Evolutionary conservation across 2,888 invertebrate species (phyloP), one percentile per base, ranked within the genome.

Genomic region (Nomada lathburiana): DNA sequence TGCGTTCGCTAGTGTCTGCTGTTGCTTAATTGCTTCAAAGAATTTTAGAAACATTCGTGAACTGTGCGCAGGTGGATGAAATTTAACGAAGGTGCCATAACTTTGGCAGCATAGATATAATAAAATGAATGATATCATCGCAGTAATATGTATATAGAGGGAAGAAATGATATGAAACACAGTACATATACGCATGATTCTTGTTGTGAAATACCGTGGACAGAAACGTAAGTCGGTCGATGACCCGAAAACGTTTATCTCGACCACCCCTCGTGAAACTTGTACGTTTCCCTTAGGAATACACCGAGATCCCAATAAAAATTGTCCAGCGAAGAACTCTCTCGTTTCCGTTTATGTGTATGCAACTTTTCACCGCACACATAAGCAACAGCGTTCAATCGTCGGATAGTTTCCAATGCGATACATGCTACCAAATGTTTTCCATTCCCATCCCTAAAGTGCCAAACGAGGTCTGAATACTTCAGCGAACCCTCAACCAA

Each of bases 1-100:
- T 47, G n/a, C 26, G 52, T 36, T 23, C 50, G 13, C 53, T 11
- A 23, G 50, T 5, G 63, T 18, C 53, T 36, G 29, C 16, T 23
- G 2, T 2, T 16, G 36, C 42, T 72, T 60, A 71, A 77, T 80
- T 77, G 52, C 18, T 65, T 10, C 65, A 42, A 57, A 50, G 57
- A 79, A 64, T 59, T 59, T 13, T 60, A 55, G 47, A 26, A 44
- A 36, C 36, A 36, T 36, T 36, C 36, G 36, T 36, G 36, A 36
- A 36, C 36, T 36, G 36, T 36, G 36, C 7, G 36, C 36, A 5
- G 36, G 36, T 36, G 7, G 36, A 36, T 7, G 36, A 36, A 36
- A 36, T 36, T 36, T 36, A 36, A 36, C 36, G 36, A 36, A 36
- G 36, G 36, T 36, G 36, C 29, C 29, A n/a, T 57, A 59, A 59